Evolutionary conservation across 1,140 invertebrate genomes (phyloP).

Genomic region (Apis cerana): DNA sequence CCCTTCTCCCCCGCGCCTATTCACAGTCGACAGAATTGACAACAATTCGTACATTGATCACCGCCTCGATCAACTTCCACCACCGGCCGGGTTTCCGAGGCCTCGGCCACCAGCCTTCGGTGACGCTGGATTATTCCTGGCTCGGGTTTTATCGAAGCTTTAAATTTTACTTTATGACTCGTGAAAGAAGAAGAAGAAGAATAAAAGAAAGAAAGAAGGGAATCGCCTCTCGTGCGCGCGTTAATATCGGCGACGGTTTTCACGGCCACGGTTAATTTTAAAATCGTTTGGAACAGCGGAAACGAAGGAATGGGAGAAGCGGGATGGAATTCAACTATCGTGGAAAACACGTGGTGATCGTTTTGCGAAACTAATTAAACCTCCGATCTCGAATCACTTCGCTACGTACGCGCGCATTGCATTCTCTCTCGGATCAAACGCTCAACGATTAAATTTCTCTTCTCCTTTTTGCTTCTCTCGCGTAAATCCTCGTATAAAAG

Average conservation of each 20-base stretch:
- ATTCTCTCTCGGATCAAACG: too few species aligned
- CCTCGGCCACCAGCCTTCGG: neutral
- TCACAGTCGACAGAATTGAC: constrained; percentile 27
- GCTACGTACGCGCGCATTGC: too few species aligned
- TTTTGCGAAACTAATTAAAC: neutral
- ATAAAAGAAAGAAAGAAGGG: neutral
- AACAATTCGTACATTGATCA: constrained; percentile 43
- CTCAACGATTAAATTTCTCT: too few species aligned
- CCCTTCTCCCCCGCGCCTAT: neutral
- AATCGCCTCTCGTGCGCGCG: neutral
- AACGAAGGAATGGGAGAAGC: neutral
- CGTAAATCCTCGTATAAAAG: too few species aligned
- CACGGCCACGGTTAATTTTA: constrained; percentile 17
- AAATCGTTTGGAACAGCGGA: neutral
- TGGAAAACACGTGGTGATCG: constrained; percentile 1
- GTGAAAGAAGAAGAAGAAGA: neutral
- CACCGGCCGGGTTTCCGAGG: neutral
- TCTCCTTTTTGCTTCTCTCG: too few species aligned
- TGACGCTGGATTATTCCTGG: constrained; percentile 22
- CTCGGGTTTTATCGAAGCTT: constrained; percentile 27
- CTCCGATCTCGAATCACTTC: neutral
- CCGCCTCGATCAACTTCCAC: constrained; percentile 36
- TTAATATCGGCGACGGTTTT: constrained; percentile 6
- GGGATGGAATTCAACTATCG: neutral
- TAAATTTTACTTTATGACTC: constrained; percentile 36